Conservation (phyloP, 2,888 invertebrate species). For the Pandemis corylana region DNA sequence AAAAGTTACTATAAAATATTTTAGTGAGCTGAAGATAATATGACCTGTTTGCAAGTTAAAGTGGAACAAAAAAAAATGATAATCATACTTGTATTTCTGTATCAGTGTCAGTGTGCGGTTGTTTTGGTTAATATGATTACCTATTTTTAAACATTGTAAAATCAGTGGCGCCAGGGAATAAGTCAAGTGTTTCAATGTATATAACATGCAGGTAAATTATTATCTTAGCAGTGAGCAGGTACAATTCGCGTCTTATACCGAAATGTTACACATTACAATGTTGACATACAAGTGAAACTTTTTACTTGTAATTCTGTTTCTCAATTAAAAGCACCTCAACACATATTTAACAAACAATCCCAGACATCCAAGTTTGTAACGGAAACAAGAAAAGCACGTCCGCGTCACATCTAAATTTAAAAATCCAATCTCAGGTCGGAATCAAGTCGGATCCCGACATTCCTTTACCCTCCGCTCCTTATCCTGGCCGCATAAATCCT, state of each 20-base stretch:
- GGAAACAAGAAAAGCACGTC: constrained; percentile 62
- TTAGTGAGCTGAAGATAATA: background rate
- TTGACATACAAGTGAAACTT: constrained; percentile 10
- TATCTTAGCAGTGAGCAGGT: background rate
- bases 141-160: background rate
- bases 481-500: constrained; percentile 79
- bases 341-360: constrained; percentile 29
- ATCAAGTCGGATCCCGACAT: constrained; percentile 71
- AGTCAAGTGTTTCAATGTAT: background rate
- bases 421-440: constrained; percentile 78
- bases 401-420: constrained; percentile 81
- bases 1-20: background rate
- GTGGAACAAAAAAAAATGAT: background rate
- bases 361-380: constrained; percentile 43
- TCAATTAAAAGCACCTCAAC: constrained; percentile 4
- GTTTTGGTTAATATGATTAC: background rate
- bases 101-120: background rate
- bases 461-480: constrained; percentile 74
- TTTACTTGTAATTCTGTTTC: constrained; percentile 14
- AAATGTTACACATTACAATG: constrained; percentile 27
- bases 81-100: background rate
- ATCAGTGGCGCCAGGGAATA: background rate
- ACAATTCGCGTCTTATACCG: background rate
- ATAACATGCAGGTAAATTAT: background rate
- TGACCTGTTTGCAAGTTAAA: background rate